phyloP scores from a whole-genome alignment of 2,888 invertebrate genomes.

The Acanthosoma haemorrhoidale region DNA sequence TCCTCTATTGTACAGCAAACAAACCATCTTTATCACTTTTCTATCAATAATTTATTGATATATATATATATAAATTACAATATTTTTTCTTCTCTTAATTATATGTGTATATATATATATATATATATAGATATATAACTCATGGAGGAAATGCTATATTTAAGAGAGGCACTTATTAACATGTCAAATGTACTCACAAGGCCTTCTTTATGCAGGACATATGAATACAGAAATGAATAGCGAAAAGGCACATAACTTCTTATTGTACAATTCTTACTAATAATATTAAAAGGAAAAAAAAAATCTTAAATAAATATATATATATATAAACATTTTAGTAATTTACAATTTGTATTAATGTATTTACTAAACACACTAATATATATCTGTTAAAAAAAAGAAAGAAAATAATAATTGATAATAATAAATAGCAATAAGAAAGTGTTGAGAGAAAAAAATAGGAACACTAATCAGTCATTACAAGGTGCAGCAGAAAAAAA shows the following conservation, averaged over 20 bases:
- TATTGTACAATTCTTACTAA: conserved; percentile 10
- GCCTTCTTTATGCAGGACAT: neutral
- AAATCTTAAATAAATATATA: neutral
- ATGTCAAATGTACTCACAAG: neutral
- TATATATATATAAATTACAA: neutral
- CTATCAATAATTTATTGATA: conserved; percentile 10
- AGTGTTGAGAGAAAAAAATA: conserved; percentile 16
- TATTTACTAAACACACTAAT: neutral
- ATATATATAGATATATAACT: neutral
- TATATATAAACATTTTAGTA: neutral
- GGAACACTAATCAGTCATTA: conserved; percentile 29
- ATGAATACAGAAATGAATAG: conserved; percentile 5
- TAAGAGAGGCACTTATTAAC: neutral
- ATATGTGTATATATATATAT: neutral
- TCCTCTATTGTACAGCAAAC: neutral
- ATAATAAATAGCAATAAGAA: conserved; percentile 18
- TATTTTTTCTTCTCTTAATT: too few relatives aligned
- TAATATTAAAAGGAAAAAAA: conserved; percentile 4
- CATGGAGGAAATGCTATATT: neutral
- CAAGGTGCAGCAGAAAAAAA: conserved; percentile 17
- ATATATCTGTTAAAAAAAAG: neutral
- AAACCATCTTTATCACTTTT: conserved; percentile 1
- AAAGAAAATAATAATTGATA: conserved; percentile 15
- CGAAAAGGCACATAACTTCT: conserved; percentile 19
- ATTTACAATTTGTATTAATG: neutral